Evolutionary conservation across 2,113 vertebrate genomes (phyloP).

Genomic region (Microcebus lehilahytsara): DNA sequence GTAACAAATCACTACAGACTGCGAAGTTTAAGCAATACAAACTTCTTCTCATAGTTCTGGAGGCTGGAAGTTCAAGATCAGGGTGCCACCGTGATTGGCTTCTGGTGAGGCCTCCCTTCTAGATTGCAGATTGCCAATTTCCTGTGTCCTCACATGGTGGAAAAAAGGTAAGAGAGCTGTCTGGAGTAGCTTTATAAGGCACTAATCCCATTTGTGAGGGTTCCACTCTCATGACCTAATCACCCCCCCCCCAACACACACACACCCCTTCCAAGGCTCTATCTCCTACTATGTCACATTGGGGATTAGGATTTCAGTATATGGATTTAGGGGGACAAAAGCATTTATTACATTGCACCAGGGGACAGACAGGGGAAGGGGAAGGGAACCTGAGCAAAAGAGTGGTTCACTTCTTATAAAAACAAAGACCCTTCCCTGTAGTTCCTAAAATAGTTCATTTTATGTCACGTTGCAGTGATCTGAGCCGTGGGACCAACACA

Average conservation of each 20-base stretch:
- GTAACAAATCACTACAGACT: background rate
- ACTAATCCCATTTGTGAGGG: background rate
- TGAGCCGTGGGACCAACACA: background rate
- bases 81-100: background rate
- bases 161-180: background rate
- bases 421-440: background rate
- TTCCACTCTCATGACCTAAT: background rate
- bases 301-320: background rate
- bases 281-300: background rate
- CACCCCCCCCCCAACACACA: background rate
- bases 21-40: background rate
- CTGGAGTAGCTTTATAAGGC: background rate
- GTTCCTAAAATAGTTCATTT: background rate
- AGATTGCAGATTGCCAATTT: background rate
- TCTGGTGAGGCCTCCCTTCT: background rate
- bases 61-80: background rate
- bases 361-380: background rate
- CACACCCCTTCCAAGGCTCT: too few relatives aligned
- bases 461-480: background rate
- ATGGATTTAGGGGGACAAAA: background rate
- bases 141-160: background rate
- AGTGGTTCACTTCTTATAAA: fast-evolving
- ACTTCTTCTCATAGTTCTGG: background rate
- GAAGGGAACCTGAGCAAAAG: background rate
- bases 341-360: background rate